A percentile compares a stretch with the other conserved stretches of the same genome.
Conservation (phyloP, 2,888 invertebrate genomes). For the Luperina nickerlii region DNA sequence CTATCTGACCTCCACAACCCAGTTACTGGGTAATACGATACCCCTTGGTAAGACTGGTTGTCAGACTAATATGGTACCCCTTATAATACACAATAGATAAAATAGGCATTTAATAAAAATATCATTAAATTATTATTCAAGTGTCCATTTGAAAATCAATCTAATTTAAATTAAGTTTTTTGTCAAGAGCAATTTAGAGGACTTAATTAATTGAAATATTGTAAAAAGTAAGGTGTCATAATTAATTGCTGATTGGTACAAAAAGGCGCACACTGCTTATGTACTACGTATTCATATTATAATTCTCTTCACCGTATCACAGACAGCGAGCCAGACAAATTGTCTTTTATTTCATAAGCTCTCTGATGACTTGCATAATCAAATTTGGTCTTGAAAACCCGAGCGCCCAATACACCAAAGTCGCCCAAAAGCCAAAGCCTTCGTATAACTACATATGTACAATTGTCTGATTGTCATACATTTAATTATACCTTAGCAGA, state of each 20-base stretch:
- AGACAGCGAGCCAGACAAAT: too few relatives aligned
- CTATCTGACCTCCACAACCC: too few relatives aligned
- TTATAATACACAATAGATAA: not conserved
- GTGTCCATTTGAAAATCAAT: conserved; percentile 42
- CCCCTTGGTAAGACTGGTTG: too few relatives aligned
- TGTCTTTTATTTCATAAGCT: too few relatives aligned
- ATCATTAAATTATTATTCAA: conserved; percentile 15
- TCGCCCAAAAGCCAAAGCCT: too few relatives aligned
- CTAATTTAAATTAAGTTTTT: conserved; percentile 38
- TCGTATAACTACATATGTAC: not conserved
- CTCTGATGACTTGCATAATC: too few relatives aligned
- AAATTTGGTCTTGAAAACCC: too few relatives aligned
- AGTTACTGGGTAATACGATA: too few relatives aligned
- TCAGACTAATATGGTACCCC: too few relatives aligned
- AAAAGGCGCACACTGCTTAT: not conserved
- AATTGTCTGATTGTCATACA: not conserved
- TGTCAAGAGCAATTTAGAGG: conserved; percentile 26
- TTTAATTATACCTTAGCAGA: not conserved
- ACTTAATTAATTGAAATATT: conserved; percentile 17
- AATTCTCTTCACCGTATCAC: too few relatives aligned
- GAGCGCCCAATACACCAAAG: too few relatives aligned
- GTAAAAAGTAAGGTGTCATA: conserved; percentile 9
- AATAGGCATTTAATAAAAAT: not conserved
- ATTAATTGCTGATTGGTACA: conserved; percentile 10
- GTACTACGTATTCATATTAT: too few relatives aligned